Evolutionary conservation across 2,113 vertebrate genomes (phyloP).

Genomic region (Mixornis gularis): DNA sequence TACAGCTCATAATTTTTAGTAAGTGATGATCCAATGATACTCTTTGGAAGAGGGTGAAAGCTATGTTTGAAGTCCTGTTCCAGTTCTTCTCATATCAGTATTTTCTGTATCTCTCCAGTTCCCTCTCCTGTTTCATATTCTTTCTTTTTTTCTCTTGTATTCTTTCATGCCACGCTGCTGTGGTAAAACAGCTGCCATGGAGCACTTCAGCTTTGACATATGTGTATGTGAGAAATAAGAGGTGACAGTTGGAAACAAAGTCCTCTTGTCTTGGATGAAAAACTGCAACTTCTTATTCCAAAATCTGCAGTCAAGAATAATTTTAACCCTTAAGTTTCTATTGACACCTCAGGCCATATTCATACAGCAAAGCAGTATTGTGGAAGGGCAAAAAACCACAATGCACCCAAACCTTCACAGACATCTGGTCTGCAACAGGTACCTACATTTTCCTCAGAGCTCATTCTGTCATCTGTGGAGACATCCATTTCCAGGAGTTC

Average conservation of each 20-base stretch:
- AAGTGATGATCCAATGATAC: background rate
- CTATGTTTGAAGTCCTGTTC: background rate
- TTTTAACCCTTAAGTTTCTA: background rate
- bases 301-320: background rate
- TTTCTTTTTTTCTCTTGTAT: background rate
- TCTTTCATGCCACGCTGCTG: background rate
- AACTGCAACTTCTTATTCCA: background rate
- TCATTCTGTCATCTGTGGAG: background rate
- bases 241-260: background rate
- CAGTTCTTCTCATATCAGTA: background rate
- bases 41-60: background rate
- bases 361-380: background rate
- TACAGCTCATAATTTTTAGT: background rate
- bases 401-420: background rate
- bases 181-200: background rate
- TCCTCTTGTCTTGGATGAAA: background rate
- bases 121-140: background rate
- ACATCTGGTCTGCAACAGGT: background rate
- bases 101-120: background rate
- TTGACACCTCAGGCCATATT: background rate
- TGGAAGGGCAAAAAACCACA: background rate
- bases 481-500: background rate
- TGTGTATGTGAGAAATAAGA: background rate
- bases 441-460: background rate
- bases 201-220: background rate